Evolutionary conservation across 2,888 invertebrate species (phyloP).

Genomic region (Hemaris fuciformis): DNA sequence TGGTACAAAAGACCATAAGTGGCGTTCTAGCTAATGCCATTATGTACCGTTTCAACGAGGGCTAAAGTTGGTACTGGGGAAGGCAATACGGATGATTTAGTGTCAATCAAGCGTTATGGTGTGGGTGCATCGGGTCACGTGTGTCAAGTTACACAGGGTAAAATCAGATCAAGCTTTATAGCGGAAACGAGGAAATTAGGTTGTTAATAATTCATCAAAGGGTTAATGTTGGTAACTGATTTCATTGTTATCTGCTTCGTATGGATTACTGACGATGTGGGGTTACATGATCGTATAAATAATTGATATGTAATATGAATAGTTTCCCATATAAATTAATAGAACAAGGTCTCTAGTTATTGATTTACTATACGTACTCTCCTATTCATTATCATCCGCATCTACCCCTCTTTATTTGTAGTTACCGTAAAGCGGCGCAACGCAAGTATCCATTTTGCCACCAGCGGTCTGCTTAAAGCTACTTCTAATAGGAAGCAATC

Average conservation of each 20-base stretch:
- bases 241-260: conserved; percentile 11
- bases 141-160: conserved; percentile 55
- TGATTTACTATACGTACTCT: not conserved
- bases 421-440: too few relatives aligned
- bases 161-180: conserved; percentile 53
- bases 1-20: conserved; percentile 29
- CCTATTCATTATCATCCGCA: too few relatives aligned
- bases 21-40: conserved; percentile 23
- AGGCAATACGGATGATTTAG: conserved; percentile 14
- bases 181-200: conserved; percentile 28
- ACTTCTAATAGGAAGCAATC: too few relatives aligned
- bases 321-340: not conserved
- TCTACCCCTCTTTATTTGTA: too few relatives aligned
- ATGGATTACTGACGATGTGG: not conserved
- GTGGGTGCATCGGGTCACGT: conserved; percentile 52
- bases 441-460: too few relatives aligned
- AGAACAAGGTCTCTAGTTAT: not conserved
- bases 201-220: conserved; percentile 25
- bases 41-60: conserved; percentile 24
- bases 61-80: conserved; percentile 20
- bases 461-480: too few relatives aligned
- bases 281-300: conserved; percentile 1
- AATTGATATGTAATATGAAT: not conserved
- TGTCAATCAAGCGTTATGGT: conserved; percentile 19
- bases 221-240: conserved; percentile 14